Evolutionary conservation across 2,888 invertebrate genomes (phyloP), one percentile per base, ranked within the genome.

Genomic region (Alloscopus bannaensis): DNA sequence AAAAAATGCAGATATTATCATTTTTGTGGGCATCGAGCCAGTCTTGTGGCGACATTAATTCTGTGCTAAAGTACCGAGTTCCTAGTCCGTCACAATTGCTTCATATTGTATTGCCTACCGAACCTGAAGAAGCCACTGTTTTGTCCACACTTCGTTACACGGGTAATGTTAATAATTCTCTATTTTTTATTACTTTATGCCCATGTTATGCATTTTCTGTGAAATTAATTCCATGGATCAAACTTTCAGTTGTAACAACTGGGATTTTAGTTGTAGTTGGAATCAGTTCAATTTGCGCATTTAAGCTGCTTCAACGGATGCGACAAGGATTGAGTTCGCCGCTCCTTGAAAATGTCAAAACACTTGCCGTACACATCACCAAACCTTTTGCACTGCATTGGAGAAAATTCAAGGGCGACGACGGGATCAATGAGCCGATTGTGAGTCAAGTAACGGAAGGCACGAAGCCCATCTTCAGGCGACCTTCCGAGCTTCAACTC

Each of bases 241-340:
- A 42, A 42, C 36, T 57, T 77, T 28, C 28, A 80, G 83, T 81
- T 29, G 78, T 78, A 36, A 78, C 83, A 28, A 77, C 78, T 2
- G 81, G 83, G 16, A 70, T 81, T 2, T 42, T 81, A 24, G 64
- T 80, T 3, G 57, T 77, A n/a, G 81, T 83, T 45, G 80, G 83
- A 18, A 24, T 80, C 13, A 68, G 80, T 22, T 83, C 83, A 0
- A 62, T 72, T 24, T 77, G 62, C 31, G 72, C 86, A 16, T 81
- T 84, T 81, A 81, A 82, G 59, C 28, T 85, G 59, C 71, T 86
- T 36, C 66, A 82, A 55, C 47, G 80, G 87, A 73, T 89, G 87
- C 79, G 89, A 81, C 18, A 89, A 83, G 70, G 68, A 28, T 20
- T 60, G 24, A 16, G 65, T 1, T 18, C 28, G 20, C 22, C 78